Conservation (phyloP, 2,797 vertebrate species). For the Antrozous pallidus region DNA sequence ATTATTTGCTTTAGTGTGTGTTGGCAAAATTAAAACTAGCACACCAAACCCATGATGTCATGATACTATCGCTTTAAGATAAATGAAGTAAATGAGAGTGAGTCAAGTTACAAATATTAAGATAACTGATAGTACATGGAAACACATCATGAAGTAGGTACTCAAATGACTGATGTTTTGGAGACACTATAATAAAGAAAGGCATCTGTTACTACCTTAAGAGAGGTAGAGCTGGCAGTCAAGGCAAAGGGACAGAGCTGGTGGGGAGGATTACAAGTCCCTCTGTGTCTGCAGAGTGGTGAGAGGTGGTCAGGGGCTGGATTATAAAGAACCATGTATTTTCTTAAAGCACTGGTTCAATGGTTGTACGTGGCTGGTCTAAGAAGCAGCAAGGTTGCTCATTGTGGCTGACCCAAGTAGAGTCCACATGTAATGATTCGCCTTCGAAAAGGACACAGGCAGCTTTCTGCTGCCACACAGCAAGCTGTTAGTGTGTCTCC, state of each 20-base stretch:
- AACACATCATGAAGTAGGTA: neutral
- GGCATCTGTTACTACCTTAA: neutral
- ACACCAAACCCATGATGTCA: neutral
- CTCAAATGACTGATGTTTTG: neutral
- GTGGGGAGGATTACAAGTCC: neutral
- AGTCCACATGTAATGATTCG: neutral
- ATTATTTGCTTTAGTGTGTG: neutral
- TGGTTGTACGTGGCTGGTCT: neutral
- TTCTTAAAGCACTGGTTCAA: neutral
- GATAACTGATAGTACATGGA: neutral
- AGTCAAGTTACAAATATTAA: neutral
- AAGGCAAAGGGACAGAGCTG: neutral
- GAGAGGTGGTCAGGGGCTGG: neutral
- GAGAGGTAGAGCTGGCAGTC: neutral
- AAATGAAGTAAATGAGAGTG: neutral
- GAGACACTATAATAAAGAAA: neutral
- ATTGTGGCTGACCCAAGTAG: neutral
- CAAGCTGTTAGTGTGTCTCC: neutral
- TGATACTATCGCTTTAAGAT: neutral
- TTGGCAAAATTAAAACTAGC: conserved; percentile 8
- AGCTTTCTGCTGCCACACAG: neutral
- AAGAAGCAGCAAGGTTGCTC: neutral
- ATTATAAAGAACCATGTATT: neutral
- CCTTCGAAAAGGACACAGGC: neutral
- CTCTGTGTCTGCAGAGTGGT: neutral